phyloP scores from a whole-genome alignment of 2,888 invertebrate genomes.

The Amaurobius ferox region DNA sequence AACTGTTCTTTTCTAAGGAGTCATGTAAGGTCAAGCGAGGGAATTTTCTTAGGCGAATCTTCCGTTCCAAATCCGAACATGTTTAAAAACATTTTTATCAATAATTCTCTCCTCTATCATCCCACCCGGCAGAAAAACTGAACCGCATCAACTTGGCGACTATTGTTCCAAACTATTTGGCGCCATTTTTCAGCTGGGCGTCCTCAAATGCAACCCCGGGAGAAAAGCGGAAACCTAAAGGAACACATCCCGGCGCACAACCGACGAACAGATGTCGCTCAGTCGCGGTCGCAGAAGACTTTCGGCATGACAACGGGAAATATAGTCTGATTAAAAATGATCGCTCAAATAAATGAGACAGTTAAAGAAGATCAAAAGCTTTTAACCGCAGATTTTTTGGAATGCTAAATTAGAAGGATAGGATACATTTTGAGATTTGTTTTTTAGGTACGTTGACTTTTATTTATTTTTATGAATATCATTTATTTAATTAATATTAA shows the following conservation, averaged over 20 bases:
- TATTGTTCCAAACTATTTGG: neutral
- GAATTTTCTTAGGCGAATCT: too few relatives aligned
- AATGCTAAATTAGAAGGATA: neutral
- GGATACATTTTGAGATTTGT: neutral
- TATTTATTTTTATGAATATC: too few relatives aligned
- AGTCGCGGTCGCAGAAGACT: constrained; percentile 6
- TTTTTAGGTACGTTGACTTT: neutral
- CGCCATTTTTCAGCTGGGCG: neutral
- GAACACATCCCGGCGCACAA: constrained; percentile 17
- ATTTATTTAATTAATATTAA: too few relatives aligned
- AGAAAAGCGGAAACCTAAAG: constrained; percentile 20
- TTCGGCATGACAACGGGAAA: constrained; percentile 3
- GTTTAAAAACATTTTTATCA: too few relatives aligned
- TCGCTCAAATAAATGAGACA: neutral
- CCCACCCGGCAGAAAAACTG: too few relatives aligned
- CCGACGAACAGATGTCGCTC: constrained; percentile 57
- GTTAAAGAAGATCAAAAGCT: constrained; percentile 5
- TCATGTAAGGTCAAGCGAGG: too few relatives aligned
- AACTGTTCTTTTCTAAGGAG: too few relatives aligned
- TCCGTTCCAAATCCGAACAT: too few relatives aligned
- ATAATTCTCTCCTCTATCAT: too few relatives aligned
- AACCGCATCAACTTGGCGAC: neutral
- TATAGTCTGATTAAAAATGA: neutral
- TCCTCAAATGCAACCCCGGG: neutral
- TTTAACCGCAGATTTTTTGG: neutral